phyloP scores from a whole-genome alignment of 2,888 invertebrate genomes.

The Drosophila anomelani region DNA sequence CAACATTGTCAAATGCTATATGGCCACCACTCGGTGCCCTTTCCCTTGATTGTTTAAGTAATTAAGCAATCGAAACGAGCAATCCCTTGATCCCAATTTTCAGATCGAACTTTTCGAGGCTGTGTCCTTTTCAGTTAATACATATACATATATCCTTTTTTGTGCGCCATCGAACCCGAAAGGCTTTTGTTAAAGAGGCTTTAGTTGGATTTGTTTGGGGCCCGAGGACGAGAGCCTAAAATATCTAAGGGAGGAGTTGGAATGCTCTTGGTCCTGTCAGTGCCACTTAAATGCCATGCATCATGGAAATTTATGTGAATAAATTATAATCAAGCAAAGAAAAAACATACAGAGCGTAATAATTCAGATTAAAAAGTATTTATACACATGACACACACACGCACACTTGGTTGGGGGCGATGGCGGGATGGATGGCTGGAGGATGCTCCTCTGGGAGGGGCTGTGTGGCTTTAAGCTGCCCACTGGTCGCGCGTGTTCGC shows the following conservation, averaged over 20 bases:
- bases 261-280: slow-evolving; percentile 48
- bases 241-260: slow-evolving; percentile 38
- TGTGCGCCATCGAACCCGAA: slow-evolving; percentile 1
- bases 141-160: slow-evolving; percentile 2
- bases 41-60: slow-evolving; percentile 57
- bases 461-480: slow-evolving; percentile 28
- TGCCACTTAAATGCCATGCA: slow-evolving; percentile 69
- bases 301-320: slow-evolving; percentile 73
- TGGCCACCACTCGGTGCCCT: not conserved
- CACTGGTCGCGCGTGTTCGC: slow-evolving; percentile 55
- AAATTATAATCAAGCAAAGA: slow-evolving; percentile 66
- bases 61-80: slow-evolving; percentile 52
- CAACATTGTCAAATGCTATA: not conserved
- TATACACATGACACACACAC: slow-evolving; percentile 59
- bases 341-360: slow-evolving; percentile 56
- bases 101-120: slow-evolving; percentile 38
- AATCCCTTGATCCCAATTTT: slow-evolving; percentile 42
- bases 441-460: not conserved
- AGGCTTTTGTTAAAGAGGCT: slow-evolving; percentile 12
- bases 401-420: not conserved
- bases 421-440: not conserved
- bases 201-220: slow-evolving; percentile 21
- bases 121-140: slow-evolving; percentile 28
- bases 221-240: slow-evolving; percentile 26
- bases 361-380: slow-evolving; percentile 74